phyloP scores from a whole-genome alignment of 2,113 vertebrate genomes.

The Crypturellus undulatus region DNA sequence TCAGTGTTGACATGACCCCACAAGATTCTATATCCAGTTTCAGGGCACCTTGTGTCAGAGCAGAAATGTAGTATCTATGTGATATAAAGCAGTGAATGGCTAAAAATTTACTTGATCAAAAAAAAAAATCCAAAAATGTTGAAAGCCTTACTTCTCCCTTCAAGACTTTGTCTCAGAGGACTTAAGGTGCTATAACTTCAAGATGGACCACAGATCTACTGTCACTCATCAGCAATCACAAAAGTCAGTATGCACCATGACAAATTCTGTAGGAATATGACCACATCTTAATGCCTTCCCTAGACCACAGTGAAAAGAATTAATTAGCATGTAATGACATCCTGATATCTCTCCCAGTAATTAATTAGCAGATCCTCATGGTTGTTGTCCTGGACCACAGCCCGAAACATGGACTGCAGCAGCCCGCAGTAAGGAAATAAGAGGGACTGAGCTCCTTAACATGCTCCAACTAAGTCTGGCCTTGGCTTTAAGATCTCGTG shows the following conservation, averaged over 20 bases:
- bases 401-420: rapidly evolving
- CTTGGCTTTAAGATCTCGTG: neutral
- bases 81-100: neutral
- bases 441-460: neutral
- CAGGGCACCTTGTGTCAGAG: neutral
- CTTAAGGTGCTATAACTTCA: neutral
- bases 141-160: neutral
- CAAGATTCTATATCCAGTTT: neutral
- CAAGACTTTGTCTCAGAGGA: neutral
- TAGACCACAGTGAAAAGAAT: neutral
- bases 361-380: neutral
- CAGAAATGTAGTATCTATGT: neutral
- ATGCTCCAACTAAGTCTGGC: neutral
- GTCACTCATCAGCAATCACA: neutral
- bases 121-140: neutral
- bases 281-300: neutral
- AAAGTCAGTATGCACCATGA: neutral
- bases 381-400: rapidly evolving
- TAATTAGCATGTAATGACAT: neutral
- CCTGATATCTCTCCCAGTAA: neutral
- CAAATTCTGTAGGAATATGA: neutral
- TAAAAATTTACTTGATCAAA: neutral
- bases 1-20: neutral
- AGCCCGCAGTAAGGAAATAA: neutral
- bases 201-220: neutral